Conservation (phyloP, 2,888 invertebrate genomes). For the Idaea biselata region DNA sequence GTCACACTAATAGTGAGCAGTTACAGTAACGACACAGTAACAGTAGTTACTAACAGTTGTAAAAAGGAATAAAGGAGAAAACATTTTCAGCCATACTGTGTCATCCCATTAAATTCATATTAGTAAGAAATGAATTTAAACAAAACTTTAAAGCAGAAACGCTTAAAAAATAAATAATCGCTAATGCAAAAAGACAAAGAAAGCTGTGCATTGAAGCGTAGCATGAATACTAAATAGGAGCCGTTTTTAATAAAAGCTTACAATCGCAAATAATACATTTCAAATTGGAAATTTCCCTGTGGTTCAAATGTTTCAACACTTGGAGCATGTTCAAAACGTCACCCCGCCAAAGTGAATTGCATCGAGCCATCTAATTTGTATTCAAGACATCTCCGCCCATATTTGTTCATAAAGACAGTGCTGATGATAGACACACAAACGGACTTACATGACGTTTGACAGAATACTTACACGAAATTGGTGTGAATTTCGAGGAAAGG, state of each 20-base stretch:
- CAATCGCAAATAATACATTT: conserved; percentile 50
- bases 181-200: conserved; percentile 20
- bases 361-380: conserved; percentile 59
- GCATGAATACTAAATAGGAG: conserved; percentile 36
- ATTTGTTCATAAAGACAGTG: conserved; percentile 56
- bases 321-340: conserved; percentile 59
- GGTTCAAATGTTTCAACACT: conserved; percentile 42
- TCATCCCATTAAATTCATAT: conserved; percentile 20
- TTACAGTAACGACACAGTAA: no score
- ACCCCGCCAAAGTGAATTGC: conserved; percentile 66
- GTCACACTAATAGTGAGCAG: no score
- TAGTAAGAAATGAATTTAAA: conserved; percentile 24
- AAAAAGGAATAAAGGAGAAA: conserved; percentile 9
- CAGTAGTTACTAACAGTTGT: neutral
- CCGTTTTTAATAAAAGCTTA: conserved; percentile 20
- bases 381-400: conserved; percentile 57
- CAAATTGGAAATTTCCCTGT: conserved; percentile 64
- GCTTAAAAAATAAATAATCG: conserved; percentile 23
- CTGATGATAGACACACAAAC: conserved; percentile 23
- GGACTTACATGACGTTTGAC: conserved; percentile 24
- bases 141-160: conserved; percentile 24
- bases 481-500: conserved; percentile 19
- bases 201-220: conserved; percentile 23
- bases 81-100: conserved; percentile 23
- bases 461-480: conserved; percentile 14